Conservation (phyloP, 2,797 vertebrate species). For the Acanthornis magna region DNA sequence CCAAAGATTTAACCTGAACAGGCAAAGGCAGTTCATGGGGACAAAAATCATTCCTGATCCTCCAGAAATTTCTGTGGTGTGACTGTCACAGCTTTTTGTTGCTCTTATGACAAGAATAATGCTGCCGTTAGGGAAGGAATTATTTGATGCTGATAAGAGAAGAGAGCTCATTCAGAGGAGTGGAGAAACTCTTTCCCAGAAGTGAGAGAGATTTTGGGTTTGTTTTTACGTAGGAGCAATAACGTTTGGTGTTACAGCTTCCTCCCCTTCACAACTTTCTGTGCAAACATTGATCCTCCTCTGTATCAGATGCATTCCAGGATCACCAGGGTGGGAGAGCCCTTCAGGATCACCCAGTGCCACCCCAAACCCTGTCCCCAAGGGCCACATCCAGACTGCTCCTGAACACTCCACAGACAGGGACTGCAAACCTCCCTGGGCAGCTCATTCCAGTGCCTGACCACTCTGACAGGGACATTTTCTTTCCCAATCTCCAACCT, state of each 20-base stretch:
- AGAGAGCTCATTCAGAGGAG: neutral
- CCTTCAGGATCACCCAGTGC: fast-evolving
- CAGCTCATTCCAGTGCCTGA: neutral
- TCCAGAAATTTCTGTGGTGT: neutral
- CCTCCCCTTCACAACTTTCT: neutral
- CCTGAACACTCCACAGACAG: neutral
- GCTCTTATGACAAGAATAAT: neutral
- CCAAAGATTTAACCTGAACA: neutral
- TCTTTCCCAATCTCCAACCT: no score
- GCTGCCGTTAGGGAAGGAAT: neutral
- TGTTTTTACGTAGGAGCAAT: neutral
- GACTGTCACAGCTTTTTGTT: neutral
- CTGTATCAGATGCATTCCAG: neutral
- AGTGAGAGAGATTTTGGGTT: neutral
- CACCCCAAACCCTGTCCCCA: neutral
- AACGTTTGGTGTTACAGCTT: neutral
- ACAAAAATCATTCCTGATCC: neutral
- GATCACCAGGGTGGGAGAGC: neutral
- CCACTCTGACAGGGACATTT: no score
- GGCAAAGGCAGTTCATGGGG: neutral
- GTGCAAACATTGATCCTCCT: neutral
- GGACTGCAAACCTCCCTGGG: neutral
- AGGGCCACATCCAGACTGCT: neutral
- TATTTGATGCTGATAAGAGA: neutral
- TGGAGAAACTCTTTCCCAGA: neutral